These are phyloP conservation scores for Brienomyrus longianalis DNA, from an alignment of 2,113 vertebrate species.

Conservation along the genomic window DNA sequence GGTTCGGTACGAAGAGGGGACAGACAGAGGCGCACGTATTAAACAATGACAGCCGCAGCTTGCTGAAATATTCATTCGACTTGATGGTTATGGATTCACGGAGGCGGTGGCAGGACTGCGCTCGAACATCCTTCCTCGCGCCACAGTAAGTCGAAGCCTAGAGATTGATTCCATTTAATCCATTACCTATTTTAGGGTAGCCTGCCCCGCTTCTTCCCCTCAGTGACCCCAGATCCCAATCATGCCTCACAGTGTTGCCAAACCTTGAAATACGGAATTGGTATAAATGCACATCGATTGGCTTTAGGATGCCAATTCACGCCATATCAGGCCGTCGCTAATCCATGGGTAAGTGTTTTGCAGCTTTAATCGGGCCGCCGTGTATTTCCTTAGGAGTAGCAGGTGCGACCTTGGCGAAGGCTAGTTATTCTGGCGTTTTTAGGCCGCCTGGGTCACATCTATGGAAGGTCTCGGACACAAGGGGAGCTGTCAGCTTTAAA, in stretches of 20 bases:
- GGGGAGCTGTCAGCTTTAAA: slow-evolving; percentile 10
- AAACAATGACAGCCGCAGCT: neutral
- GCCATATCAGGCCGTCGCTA: neutral
- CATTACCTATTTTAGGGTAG: neutral
- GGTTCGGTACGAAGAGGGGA: slow-evolving; percentile 28
- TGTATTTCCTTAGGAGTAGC: neutral
- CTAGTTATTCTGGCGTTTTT: neutral
- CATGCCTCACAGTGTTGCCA: neutral
- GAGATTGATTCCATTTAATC: neutral
- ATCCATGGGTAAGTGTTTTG: neutral
- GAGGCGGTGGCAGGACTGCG: neutral
- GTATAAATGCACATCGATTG: neutral
- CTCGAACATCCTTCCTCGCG: neutral
- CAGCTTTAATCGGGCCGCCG: neutral
- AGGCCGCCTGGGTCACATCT: neutral
- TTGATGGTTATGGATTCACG: slow-evolving; percentile 7
- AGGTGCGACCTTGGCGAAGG: neutral
- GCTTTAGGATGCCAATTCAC: neutral
- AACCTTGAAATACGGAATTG: neutral
- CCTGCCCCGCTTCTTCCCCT: neutral
- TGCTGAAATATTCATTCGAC: neutral
- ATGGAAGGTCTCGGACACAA: neutral
- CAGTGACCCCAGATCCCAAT: neutral
- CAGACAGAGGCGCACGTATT: neutral
- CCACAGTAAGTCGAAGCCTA: neutral